Percentiles rank a stretch among this genome's conserved stretches.
Conservation (phyloP, 2,797 vertebrate genomes). For the Myotis daubentonii region DNA sequence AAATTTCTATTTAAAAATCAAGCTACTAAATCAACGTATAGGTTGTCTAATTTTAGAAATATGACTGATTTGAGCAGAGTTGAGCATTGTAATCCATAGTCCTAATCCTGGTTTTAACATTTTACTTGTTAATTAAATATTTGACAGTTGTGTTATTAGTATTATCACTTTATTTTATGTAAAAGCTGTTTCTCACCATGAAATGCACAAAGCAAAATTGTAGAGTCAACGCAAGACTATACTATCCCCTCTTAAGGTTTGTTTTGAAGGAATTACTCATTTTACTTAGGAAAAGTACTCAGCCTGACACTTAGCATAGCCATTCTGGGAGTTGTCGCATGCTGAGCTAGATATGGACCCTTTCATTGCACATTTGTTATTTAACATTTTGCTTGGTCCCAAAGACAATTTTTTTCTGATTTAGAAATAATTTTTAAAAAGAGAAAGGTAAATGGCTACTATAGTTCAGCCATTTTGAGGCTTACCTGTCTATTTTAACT, state of each 20-base stretch:
- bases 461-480: conserved; percentile 18
- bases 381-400: conserved; percentile 17
- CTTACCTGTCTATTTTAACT: not conserved
- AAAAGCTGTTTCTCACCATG: not conserved
- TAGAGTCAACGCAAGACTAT: not conserved
- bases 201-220: conserved; percentile 2
- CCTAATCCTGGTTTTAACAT: conserved; percentile 31
- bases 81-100: not conserved
- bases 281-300: conserved; percentile 7
- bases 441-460: not conserved
- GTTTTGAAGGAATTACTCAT: conserved; percentile 11
- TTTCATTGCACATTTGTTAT: not conserved
- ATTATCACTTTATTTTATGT: conserved; percentile 48
- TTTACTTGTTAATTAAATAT: conserved; percentile 46
- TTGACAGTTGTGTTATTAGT: conserved; percentile 23
- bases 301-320: not conserved
- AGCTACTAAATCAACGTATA: not conserved
- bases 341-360: not conserved
- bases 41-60: conserved; percentile 47
- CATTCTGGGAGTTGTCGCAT: not conserved
- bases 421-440: conserved; percentile 41
- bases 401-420: not conserved
- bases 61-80: not conserved
- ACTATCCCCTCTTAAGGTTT: not conserved
- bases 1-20: not conserved